Evolutionary conservation across 2,888 invertebrate genomes (phyloP).

Genomic region (Punctoribates punctum): DNA sequence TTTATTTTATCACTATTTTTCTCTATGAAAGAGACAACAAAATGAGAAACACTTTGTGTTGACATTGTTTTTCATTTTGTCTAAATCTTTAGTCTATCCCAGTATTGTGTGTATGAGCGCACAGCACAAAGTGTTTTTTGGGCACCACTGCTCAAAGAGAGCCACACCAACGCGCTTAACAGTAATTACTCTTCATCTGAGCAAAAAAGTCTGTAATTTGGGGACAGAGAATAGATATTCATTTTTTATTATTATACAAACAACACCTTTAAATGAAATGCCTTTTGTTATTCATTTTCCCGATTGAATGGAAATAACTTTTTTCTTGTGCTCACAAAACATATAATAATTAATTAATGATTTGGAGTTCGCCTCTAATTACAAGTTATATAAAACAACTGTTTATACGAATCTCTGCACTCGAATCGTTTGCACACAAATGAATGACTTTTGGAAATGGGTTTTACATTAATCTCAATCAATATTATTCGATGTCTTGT

Average conservation of each 20-base stretch:
- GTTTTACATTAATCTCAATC: too few relatives aligned
- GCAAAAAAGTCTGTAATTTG: not conserved
- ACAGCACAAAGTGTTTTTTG: not conserved
- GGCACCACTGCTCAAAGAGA: conserved; percentile 1
- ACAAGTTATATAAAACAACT: not conserved
- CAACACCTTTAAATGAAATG: conserved; percentile 12
- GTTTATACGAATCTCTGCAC: too few relatives aligned
- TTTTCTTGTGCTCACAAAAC: not conserved
- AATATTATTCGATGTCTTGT: not conserved
- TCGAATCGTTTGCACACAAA: too few relatives aligned
- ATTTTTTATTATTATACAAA: not conserved
- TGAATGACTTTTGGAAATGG: too few relatives aligned
- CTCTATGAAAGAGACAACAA: too few relatives aligned
- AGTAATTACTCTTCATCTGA: not conserved
- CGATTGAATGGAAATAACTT: not conserved
- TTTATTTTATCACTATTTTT: conserved; percentile 12
- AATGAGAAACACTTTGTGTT: conserved; percentile 6
- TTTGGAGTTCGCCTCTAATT: not conserved
- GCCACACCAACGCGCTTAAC: conserved; percentile 3
- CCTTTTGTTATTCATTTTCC: not conserved
- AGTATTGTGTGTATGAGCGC: conserved; percentile 20
- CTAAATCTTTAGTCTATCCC: conserved; percentile 19
- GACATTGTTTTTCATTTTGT: conserved; percentile 13
- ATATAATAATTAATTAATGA: conserved; percentile 7
- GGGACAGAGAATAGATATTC: not conserved